phyloP scores from a whole-genome alignment of 1,140 invertebrate species.

The Scaptomyza hsui region DNA sequence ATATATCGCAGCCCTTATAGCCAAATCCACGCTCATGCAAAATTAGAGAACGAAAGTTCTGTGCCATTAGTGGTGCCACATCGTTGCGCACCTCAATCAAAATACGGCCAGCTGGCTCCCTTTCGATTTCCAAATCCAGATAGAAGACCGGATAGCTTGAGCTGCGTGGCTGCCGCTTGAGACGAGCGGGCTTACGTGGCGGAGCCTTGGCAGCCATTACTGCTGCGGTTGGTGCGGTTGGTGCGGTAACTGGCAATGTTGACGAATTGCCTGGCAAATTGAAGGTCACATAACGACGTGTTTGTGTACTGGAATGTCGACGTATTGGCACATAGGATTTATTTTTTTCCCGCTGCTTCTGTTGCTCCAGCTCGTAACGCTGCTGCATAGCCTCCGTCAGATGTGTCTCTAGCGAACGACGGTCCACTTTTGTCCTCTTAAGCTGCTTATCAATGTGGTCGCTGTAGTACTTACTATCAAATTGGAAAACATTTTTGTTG shows the following conservation, averaged over 20 bases:
- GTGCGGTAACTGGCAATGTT: too few species aligned
- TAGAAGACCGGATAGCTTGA: conserved; percentile 88
- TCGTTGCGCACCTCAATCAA: conserved; percentile 93
- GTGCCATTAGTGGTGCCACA: conserved; percentile 94
- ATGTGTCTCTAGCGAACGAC: too few species aligned
- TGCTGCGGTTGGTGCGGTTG: not conserved
- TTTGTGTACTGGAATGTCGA: too few species aligned
- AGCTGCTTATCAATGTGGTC: too few species aligned
- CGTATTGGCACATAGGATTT: too few species aligned
- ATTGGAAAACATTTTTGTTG: too few species aligned
- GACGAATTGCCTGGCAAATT: not conserved
- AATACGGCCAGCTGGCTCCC: conserved; percentile 88
- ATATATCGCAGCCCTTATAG: conserved; percentile 91
- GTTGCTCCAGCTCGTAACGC: too few species aligned
- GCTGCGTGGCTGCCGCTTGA: conserved; percentile 84
- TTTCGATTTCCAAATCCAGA: conserved; percentile 91
- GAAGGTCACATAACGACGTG: not conserved
- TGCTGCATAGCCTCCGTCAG: too few species aligned
- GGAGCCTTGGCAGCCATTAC: not conserved
- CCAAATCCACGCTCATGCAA: conserved; percentile 91
- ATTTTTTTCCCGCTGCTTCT: too few species aligned
- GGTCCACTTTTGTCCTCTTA: too few species aligned
- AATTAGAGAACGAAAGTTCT: conserved; percentile 93
- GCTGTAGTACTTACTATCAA: too few species aligned
- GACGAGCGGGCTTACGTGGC: conserved; percentile 61